Evolutionary conservation across 2,888 invertebrate species (phyloP).

Genomic region (Malachius bipustulatus): DNA sequence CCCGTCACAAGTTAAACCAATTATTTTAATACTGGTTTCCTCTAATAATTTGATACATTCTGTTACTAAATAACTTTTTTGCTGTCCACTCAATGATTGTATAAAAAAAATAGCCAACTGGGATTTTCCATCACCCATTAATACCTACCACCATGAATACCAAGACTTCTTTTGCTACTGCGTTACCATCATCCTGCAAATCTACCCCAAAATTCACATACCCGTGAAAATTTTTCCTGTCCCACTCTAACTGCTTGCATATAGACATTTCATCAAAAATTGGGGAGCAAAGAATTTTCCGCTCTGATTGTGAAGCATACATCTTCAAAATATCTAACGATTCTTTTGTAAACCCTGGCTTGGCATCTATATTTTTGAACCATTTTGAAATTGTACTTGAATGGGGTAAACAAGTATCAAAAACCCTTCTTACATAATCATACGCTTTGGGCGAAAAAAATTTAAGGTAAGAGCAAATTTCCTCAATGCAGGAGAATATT

Average conservation of each 20-base stretch:
- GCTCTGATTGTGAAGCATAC: no score
- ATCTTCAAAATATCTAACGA: no score
- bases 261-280: not conserved
- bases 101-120: not conserved
- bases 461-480: no score
- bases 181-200: not conserved
- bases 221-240: no score
- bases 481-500: no score
- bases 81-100: not conserved
- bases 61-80: not conserved
- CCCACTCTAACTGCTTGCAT: not conserved
- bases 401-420: no score
- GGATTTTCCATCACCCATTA: not conserved
- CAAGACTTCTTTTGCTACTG: not conserved
- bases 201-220: constrained; percentile 1
- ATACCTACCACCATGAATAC: not conserved
- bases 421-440: no score
- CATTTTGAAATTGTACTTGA: no score
- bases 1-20: not conserved
- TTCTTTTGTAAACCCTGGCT: no score
- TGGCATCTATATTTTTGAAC: no score
- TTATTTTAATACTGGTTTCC: not conserved
- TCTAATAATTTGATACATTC: not conserved
- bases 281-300: not conserved
- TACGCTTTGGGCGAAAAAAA: no score